A percentile compares a stretch with the other conserved stretches of the same genome.
Conservation (phyloP, 2,113 vertebrate genomes). For the Alectura lathami region DNA sequence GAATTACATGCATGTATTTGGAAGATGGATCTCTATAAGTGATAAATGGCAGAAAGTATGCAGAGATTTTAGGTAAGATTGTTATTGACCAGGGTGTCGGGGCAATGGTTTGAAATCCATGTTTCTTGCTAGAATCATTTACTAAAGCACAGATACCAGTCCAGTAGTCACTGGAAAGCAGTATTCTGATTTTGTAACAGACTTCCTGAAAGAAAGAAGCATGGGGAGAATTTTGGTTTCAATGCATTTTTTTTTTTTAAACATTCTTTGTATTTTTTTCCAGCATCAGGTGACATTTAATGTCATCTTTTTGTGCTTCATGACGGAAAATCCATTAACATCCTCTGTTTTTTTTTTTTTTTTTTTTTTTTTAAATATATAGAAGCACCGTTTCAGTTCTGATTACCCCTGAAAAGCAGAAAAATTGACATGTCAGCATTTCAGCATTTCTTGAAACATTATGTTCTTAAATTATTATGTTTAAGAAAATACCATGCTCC, state of each 20-base stretch:
- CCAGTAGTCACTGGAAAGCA: background rate
- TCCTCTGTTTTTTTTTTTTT: background rate
- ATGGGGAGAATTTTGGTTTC: background rate
- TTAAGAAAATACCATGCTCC: background rate
- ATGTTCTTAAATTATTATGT: conserved; percentile 30
- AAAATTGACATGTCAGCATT: background rate
- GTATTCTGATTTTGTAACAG: background rate
- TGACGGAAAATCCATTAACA: conserved; percentile 28
- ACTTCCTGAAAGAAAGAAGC: background rate
- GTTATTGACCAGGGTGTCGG: background rate
- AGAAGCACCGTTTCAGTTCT: background rate
- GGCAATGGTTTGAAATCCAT: background rate
- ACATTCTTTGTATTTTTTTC: conserved; percentile 24
- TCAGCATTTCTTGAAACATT: background rate
- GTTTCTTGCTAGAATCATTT: background rate
- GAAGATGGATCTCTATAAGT: conserved; percentile 31
- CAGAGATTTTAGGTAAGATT: conserved; percentile 11
- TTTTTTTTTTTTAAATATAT: background rate
- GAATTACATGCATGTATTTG: background rate
- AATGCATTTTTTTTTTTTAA: background rate
- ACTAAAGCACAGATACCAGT: background rate
- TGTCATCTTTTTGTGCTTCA: background rate
- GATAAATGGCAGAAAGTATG: background rate
- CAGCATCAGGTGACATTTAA: background rate
- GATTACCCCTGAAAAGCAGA: background rate